Conservation (phyloP, 2,113 vertebrate genomes). For the Mesitornis unicolor region DNA sequence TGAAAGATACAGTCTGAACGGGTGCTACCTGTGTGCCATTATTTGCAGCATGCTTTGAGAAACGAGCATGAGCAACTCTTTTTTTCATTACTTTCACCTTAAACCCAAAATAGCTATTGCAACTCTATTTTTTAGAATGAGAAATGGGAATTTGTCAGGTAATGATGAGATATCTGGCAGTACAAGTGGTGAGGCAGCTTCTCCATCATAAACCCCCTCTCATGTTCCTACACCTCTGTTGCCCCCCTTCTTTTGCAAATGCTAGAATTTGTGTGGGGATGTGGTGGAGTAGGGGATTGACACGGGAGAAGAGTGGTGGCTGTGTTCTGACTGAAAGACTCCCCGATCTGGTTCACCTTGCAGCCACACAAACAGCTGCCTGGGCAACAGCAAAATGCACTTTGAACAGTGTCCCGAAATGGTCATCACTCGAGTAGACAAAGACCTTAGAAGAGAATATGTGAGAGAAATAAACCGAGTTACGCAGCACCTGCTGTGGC, state of each 20-base stretch:
- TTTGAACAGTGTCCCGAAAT: not conserved
- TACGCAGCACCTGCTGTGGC: not conserved
- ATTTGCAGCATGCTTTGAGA: not conserved
- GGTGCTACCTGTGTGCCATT: not conserved
- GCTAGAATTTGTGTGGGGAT: not conserved
- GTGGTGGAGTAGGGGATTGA: not conserved
- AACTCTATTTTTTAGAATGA: not conserved
- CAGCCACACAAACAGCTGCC: not conserved
- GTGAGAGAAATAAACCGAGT: not conserved
- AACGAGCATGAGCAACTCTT: not conserved
- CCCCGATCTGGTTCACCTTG: not conserved
- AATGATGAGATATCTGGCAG: not conserved
- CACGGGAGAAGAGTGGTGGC: not conserved
- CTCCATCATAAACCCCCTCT: not conserved
- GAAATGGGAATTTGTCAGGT: not conserved
- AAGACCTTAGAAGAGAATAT: not conserved
- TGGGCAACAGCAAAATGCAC: not conserved
- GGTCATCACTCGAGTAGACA: not conserved
- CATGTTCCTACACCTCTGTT: not conserved
- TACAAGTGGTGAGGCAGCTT: not conserved
- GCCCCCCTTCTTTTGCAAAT: not conserved
- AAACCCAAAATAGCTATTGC: not conserved
- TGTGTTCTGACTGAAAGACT: not conserved
- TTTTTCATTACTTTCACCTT: not conserved
- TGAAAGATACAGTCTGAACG: not conserved